Conservation (phyloP, 2,888 invertebrate species). For the Nephrotoma flavescens region DNA sequence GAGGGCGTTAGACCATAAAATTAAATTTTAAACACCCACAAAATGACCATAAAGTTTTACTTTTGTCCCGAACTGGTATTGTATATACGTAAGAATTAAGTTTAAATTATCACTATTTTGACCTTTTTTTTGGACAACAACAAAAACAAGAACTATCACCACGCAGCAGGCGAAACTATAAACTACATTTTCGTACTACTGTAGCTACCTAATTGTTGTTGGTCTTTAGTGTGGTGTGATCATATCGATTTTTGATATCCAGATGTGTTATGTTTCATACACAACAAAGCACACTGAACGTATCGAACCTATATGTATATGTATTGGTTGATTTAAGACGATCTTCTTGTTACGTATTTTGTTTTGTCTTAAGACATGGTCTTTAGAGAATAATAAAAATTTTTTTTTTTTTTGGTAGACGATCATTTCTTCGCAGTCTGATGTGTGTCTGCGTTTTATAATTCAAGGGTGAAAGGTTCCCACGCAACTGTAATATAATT, state of each 20-base stretch:
- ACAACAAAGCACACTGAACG: neutral
- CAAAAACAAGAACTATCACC: neutral
- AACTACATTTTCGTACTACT: neutral
- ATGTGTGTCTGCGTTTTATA: neutral
- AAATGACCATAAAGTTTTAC: constrained; percentile 28
- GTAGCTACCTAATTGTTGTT: neutral
- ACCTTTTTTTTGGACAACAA: neutral
- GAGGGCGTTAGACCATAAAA: constrained; percentile 4
- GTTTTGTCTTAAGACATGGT: neutral
- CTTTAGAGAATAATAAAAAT: neutral
- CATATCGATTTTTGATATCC: neutral
- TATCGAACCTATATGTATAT: neutral
- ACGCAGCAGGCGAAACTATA: neutral
- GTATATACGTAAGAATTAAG: neutral
- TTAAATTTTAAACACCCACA: constrained; percentile 23
- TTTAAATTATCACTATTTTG: neutral
- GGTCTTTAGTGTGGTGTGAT: neutral
- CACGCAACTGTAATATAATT: neutral
- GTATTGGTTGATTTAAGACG: neutral
- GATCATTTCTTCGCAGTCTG: neutral
- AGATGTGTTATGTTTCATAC: neutral
- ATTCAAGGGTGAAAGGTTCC: constrained; percentile 4
- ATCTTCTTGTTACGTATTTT: neutral
- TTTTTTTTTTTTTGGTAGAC: neutral
- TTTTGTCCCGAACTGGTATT: neutral